Evolutionary conservation across 2,113 vertebrate species (phyloP).

Genomic region (Siniperca knerii): DNA sequence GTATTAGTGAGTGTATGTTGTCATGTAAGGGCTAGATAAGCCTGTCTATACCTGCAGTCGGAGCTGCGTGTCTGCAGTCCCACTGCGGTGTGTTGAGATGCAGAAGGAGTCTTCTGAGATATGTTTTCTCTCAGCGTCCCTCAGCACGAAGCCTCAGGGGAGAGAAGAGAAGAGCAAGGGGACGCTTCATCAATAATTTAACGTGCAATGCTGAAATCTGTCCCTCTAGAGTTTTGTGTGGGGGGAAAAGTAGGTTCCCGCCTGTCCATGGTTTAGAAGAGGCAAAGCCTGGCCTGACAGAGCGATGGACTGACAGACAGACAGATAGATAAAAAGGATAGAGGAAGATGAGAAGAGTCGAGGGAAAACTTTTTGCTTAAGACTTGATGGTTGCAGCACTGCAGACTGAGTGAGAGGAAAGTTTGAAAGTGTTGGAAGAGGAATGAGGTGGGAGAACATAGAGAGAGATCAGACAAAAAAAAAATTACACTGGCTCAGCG

Average conservation of each 20-base stretch:
- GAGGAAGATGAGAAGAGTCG: not conserved
- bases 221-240: constrained; percentile 33
- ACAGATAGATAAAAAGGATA: not conserved
- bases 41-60: not conserved
- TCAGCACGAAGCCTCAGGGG: constrained; percentile 41
- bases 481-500: too few species aligned
- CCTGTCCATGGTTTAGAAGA: constrained; percentile 18
- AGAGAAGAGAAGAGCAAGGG: not conserved
- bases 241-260: constrained; percentile 18
- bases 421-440: not conserved
- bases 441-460: not conserved
- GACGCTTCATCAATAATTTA: constrained; percentile 67
- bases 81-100: constrained; percentile 4
- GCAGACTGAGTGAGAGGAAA: not conserved
- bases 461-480: not conserved
- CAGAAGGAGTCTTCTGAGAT: constrained; percentile 35
- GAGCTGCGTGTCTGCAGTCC: not conserved
- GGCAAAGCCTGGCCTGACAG: constrained; percentile 12
- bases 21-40: not conserved
- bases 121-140: constrained; percentile 43
- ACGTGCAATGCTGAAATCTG: constrained; percentile 40
- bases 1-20: not conserved
- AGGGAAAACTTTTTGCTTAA: constrained; percentile 26
- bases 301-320: not conserved
- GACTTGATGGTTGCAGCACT: not conserved